phyloP scores from a whole-genome alignment of 92 coral and sea anemone species.

The Virgularia gustaviana region DNA sequence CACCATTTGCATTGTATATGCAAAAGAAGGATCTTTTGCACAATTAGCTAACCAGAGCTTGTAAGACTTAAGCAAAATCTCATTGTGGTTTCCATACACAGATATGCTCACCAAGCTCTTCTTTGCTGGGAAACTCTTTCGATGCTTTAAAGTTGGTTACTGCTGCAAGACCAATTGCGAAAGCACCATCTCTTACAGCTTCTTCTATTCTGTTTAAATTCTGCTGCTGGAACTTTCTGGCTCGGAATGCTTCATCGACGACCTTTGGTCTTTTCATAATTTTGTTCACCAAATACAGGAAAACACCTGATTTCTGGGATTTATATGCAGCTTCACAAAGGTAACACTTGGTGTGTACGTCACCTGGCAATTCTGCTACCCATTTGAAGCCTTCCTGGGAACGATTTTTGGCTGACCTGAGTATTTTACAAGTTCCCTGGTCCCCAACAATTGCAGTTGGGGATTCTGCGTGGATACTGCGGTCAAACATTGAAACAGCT shows the following conservation, averaged over 20 bases:
- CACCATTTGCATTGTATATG: conserved; percentile 22
- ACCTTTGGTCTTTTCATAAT: conserved; percentile 41
- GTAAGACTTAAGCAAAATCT: conserved; percentile 15
- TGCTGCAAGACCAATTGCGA: conserved; percentile 56
- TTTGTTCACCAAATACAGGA: no score
- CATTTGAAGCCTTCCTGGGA: conserved; percentile 17
- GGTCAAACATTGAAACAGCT: not conserved
- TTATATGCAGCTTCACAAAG: conserved; percentile 52
- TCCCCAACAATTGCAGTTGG: conserved; percentile 36
- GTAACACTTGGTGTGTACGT: conserved; percentile 50
- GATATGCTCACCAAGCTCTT: not conserved
- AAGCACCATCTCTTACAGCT: not conserved
- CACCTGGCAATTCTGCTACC: conserved; percentile 52
- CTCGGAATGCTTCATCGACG: conserved; percentile 40
- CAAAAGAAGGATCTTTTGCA: conserved; percentile 10
- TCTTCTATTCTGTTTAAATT: not conserved
- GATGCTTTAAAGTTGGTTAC: conserved; percentile 6
- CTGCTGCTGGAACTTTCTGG: not conserved
- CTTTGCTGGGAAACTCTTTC: conserved; percentile 4
- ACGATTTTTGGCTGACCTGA: not conserved
- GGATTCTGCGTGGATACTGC: not conserved
- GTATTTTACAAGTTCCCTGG: conserved; percentile 29
- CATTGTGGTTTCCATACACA: conserved; percentile 25
- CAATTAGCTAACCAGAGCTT: conserved; percentile 7
- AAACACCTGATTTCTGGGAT: conserved; percentile 27